Evolutionary conservation across 2,888 invertebrate genomes (phyloP).

Genomic region (Eudasyphora cyanicolor): DNA sequence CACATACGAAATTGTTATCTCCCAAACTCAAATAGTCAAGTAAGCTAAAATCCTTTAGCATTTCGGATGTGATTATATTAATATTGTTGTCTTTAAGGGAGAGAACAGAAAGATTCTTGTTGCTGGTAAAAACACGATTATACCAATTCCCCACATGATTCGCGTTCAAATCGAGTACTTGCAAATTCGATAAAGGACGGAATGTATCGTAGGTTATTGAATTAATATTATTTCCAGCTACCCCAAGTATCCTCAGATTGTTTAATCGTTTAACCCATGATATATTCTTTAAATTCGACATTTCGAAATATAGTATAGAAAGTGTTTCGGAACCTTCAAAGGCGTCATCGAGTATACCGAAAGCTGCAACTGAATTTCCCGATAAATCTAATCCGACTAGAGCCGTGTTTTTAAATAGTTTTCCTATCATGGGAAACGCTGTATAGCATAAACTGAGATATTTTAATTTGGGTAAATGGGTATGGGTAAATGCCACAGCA

Average conservation of each 20-base stretch:
- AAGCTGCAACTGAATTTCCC: conserved; percentile 80
- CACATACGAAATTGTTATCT: conserved; percentile 83
- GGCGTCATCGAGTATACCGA: conserved; percentile 72
- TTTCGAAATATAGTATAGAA: conserved; percentile 80
- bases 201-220: conserved; percentile 75
- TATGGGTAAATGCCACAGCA: conserved; percentile 74
- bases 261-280: conserved; percentile 78
- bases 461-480: conserved; percentile 74
- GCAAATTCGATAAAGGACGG: conserved; percentile 77
- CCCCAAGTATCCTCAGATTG: conserved; percentile 80
- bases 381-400: conserved; percentile 82
- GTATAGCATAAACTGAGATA: conserved; percentile 81
- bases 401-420: conserved; percentile 79
- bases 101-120: conserved; percentile 80
- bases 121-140: conserved; percentile 77
- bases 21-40: conserved; percentile 81
- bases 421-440: conserved; percentile 77
- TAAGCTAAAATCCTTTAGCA: conserved; percentile 82
- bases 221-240: conserved; percentile 81
- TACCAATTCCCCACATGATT: conserved; percentile 83
- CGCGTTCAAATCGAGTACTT: conserved; percentile 81
- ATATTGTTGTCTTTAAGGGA: conserved; percentile 82
- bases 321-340: conserved; percentile 80
- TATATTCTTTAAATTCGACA: conserved; percentile 79
- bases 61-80: conserved; percentile 82